These are phyloP conservation scores for Amblyopsis rosae DNA, from an alignment of 2,113 vertebrate species.

Conservation along the genomic window DNA sequence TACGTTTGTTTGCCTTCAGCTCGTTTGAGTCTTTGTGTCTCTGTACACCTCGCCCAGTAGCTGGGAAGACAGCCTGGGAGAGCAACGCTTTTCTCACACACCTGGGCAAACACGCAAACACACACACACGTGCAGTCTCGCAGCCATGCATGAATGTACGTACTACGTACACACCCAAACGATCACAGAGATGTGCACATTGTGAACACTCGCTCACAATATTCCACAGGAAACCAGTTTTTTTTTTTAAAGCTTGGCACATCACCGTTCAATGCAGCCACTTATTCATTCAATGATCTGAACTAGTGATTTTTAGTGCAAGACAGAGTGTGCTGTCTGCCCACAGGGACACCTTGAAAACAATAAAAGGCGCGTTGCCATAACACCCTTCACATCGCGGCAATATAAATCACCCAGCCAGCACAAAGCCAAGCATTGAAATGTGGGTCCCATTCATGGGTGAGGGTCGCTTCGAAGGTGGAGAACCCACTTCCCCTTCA, in stretches of 20 bases:
- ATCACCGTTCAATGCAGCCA: slow-evolving; percentile 48
- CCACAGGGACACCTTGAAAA: slow-evolving; percentile 55
- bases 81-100: slow-evolving; percentile 2
- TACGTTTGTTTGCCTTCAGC: too few relatives aligned
- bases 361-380: slow-evolving; percentile 58
- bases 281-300: slow-evolving; percentile 54
- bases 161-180: slow-evolving; percentile 20
- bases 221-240: slow-evolving; percentile 29
- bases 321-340: slow-evolving; percentile 33
- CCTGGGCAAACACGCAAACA: background rate
- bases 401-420: slow-evolving; percentile 21
- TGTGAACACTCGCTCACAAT: background rate
- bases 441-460: slow-evolving; percentile 58
- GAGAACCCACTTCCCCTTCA: slow-evolving; percentile 59
- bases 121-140: slow-evolving; percentile 1
- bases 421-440: slow-evolving; percentile 65
- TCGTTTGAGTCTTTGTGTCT: too few relatives aligned
- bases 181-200: background rate
- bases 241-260: slow-evolving; percentile 6
- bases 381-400: slow-evolving; percentile 59
- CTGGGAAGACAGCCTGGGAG: slow-evolving; percentile 1
- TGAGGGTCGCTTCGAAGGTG: slow-evolving; percentile 53
- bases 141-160: slow-evolving; percentile 10
- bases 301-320: slow-evolving; percentile 24
- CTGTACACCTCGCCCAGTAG: slow-evolving; percentile 4